Percentiles rank a stretch among this genome's conserved stretches.
Conservation (phyloP, 2,797 vertebrate genomes). For the Nannoperca australis region DNA sequence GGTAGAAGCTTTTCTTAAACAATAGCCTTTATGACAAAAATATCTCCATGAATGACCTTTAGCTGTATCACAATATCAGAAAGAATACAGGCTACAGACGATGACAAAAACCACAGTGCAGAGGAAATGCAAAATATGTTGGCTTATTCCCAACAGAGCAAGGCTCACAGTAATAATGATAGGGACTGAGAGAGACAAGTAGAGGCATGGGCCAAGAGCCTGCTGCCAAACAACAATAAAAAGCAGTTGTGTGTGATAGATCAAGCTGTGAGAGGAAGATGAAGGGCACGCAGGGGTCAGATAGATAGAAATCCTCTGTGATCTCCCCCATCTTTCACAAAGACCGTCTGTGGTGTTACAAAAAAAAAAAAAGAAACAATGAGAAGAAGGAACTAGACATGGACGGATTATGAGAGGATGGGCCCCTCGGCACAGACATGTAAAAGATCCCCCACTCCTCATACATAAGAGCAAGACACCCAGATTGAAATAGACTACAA, state of each 20-base stretch:
- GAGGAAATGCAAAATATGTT: slow-evolving; percentile 61
- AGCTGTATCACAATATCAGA: slow-evolving; percentile 24
- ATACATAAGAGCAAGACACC: background rate
- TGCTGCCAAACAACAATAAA: slow-evolving; percentile 73
- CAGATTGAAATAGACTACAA: slow-evolving; percentile 9
- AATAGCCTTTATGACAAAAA: background rate
- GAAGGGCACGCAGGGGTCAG: slow-evolving; percentile 74
- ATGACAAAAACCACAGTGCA: background rate
- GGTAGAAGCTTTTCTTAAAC: background rate
- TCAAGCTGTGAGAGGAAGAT: slow-evolving; percentile 73
- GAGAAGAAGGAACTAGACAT: slow-evolving; percentile 13
- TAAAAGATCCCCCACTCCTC: background rate
- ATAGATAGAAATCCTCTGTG: slow-evolving; percentile 76
- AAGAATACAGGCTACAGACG: background rate
- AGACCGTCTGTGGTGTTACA: slow-evolving; percentile 52
- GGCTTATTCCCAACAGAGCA: slow-evolving; percentile 55
- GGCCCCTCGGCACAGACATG: slow-evolving; percentile 4
- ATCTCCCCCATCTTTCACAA: slow-evolving; percentile 70
- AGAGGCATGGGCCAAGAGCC: slow-evolving; percentile 61
- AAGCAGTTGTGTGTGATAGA: slow-evolving; percentile 70
- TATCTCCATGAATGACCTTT: slow-evolving; percentile 17
- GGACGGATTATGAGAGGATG: slow-evolving; percentile 8
- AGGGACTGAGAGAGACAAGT: slow-evolving; percentile 53
- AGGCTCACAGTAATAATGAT: slow-evolving; percentile 57
- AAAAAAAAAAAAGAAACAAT: slow-evolving; percentile 18